A percentile compares a stretch with the other conserved stretches of the same genome.
Evolutionary conservation across 37 sponge, comb jelly and placozoan species (phyloP).

Genomic region (Amphimedon queenslandica): DNA sequence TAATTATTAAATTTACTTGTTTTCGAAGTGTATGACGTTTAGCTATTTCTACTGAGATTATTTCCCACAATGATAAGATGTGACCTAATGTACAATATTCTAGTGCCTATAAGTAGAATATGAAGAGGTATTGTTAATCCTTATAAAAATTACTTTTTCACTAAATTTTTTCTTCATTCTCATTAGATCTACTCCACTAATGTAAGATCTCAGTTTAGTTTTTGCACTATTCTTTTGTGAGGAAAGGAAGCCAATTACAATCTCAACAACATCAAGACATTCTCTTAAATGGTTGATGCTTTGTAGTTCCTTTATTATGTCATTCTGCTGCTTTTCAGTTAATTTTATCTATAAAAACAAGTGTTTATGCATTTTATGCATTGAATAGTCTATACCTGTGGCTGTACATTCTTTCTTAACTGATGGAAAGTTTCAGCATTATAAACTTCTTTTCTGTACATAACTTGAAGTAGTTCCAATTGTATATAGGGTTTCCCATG

Average conservation of each 20-base stretch:
- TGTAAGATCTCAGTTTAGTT: constrained; percentile 19
- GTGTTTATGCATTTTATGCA: neutral
- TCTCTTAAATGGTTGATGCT: constrained; percentile 14
- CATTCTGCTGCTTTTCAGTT: constrained; percentile 15
- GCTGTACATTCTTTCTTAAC: constrained; percentile 45
- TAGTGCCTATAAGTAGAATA: neutral
- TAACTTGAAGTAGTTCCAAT: constrained; percentile 56
- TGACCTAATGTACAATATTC: constrained; percentile 31
- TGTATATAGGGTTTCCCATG: constrained; percentile 61
- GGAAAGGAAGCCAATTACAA: constrained; percentile 50
- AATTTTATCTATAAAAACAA: constrained; percentile 19
- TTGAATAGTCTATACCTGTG: neutral
- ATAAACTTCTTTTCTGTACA: constrained; percentile 46
- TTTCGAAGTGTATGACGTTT: neutral
- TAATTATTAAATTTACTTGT: neutral
- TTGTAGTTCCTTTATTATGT: constrained; percentile 3
- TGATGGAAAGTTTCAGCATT: constrained; percentile 35
- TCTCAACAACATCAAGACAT: constrained; percentile 37
- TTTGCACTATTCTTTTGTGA: constrained; percentile 26
- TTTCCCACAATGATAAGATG: constrained; percentile 38
- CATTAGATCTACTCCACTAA: constrained; percentile 16
- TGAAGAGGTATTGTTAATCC: neutral
- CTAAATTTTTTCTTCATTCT: neutral
- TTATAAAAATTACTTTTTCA: constrained; percentile 7
- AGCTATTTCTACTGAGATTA: constrained; percentile 27